Evolutionary conservation across 2,113 vertebrate genomes (phyloP).

Genomic region (Hiodon tergisus): DNA sequence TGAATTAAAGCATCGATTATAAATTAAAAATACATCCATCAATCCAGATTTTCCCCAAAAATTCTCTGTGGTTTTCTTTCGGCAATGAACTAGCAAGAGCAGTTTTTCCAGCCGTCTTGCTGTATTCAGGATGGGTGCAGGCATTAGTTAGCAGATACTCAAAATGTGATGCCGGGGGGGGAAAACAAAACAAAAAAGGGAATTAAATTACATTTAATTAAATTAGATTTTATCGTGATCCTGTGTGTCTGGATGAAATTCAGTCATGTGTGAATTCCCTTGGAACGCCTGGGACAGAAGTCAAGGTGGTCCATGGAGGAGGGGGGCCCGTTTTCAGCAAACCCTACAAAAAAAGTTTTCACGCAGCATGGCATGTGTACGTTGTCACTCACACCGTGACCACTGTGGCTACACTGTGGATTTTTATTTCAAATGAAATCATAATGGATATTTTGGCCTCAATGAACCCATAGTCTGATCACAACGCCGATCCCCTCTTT

Average conservation of each 20-base stretch:
- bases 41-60: too few relatives aligned
- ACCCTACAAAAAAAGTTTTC: background rate
- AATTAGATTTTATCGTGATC: background rate
- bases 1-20: too few relatives aligned
- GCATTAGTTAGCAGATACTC: background rate
- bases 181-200: slow-evolving; percentile 6
- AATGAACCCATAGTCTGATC: background rate
- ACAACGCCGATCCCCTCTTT: background rate
- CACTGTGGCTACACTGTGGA: background rate
- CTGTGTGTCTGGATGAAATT: slow-evolving; percentile 17
- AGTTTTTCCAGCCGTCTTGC: background rate
- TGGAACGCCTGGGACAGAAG: slow-evolving; percentile 27
- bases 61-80: background rate
- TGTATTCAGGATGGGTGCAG: background rate
- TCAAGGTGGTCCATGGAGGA: slow-evolving; percentile 21
- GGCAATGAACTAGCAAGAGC: too few relatives aligned
- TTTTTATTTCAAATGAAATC: background rate
- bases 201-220: background rate
- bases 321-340: background rate
- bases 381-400: background rate
- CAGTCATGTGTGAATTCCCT: slow-evolving; percentile 29
- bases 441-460: background rate
- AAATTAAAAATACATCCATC: too few relatives aligned
- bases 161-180: slow-evolving; percentile 1
- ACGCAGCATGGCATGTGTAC: background rate